phyloP scores from a whole-genome alignment of 1,140 invertebrate genomes.

The Brachystomella parvula region DNA sequence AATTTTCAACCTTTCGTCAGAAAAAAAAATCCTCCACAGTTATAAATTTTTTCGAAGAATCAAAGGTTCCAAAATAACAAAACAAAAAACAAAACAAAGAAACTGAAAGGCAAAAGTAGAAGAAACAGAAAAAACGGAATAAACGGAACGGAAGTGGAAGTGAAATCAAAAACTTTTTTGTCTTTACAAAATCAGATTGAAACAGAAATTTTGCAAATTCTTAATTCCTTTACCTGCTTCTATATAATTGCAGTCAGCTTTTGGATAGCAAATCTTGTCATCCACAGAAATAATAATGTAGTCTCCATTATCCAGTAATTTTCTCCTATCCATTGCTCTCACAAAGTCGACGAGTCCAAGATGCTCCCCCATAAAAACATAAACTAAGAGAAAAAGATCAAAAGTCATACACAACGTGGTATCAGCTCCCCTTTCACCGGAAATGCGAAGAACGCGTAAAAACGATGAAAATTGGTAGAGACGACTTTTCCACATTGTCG shows the following conservation, averaged over 20 bases:
- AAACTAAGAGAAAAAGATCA: slow-evolving; percentile 54
- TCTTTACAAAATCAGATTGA: background rate
- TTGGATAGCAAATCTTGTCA: slow-evolving; percentile 49
- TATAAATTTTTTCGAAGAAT: background rate
- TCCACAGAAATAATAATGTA: slow-evolving; percentile 80
- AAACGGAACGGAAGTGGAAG: background rate
- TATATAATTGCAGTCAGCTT: slow-evolving; percentile 7
- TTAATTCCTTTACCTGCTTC: background rate
- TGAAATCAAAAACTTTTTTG: too few species aligned
- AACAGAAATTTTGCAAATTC: background rate
- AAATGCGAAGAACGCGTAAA: background rate
- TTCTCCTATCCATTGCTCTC: slow-evolving; percentile 53
- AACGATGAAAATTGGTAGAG: background rate
- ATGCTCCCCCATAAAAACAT: slow-evolving; percentile 76
- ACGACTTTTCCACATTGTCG: background rate
- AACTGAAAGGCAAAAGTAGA: too few species aligned
- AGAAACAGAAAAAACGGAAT: background rate
- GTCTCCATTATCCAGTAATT: slow-evolving; percentile 62
- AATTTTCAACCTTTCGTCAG: background rate
- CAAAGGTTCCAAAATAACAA: background rate
- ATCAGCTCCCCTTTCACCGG: background rate
- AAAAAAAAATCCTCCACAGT: too few species aligned
- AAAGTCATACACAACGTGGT: background rate
- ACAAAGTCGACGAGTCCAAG: slow-evolving; percentile 52
- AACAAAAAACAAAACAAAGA: background rate